Evolutionary conservation across 2,888 invertebrate genomes (phyloP), one percentile per base, ranked within the genome.

Genomic region (Ochropacha duplaris): DNA sequence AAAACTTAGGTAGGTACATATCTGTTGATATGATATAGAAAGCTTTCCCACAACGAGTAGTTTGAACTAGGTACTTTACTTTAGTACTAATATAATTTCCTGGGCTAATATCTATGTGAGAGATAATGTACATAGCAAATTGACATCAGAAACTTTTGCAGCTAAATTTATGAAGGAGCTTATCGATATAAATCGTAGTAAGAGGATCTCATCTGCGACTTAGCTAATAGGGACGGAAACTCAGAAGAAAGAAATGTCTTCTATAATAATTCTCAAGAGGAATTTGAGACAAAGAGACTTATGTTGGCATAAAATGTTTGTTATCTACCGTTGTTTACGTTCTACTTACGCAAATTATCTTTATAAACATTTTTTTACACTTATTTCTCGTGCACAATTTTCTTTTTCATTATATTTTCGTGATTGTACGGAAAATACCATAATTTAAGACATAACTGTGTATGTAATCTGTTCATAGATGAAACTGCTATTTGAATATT

Each of bases 401-500:
- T 31, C 31, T 8, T 36, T 36, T 34, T 1, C 34, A 36, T 36
- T 36, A 6, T 31, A 31, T 12, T 31, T 31, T 31, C 31, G 12
- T 31, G 31, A 31, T 31, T 31, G 12, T 12, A 0, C 31, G 12
- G 31, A 31, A 28, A 31, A 31, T 31, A 31, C 12, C 11, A 31
- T 31, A 31, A 31, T 31, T 11, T 31, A 12, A 31, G 31, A 31
- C 31, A 39, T 24, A 50, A 50, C 1, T n/a, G 22, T 50, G 54
- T 54, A 56, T 26, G n/a, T n/a, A n/a, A n/a, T n/a, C n/a, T 65
- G 58, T 64, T 62, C 62, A 55, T 57, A 66, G 61, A 64, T 56
- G 56, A 63, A 50, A 49, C 56, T 61, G 63, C 59, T 64, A 57
- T 70, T 71, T 69, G 69, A 78, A 75, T 79, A 76, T 76, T 69